Base-by-base conservation (phyloP, 2,797 vertebrate species). In the Gymnocypris eckloni region DNA sequence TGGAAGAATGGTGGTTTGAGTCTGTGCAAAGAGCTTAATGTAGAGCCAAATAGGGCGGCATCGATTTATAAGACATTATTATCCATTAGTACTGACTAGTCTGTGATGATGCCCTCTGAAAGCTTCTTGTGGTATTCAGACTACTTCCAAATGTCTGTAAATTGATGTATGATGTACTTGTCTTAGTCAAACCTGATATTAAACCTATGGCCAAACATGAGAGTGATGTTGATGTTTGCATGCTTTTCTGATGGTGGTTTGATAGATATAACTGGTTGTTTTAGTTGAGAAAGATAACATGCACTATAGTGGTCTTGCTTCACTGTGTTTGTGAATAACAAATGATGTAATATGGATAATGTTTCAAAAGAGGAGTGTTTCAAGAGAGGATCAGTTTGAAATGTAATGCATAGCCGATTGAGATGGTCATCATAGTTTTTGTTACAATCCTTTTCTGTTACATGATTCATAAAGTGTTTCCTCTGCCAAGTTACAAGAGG, bases 401-500 rank as follows among this genome's bases (percentile, higher is more conserved):
- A 41, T 61, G 39, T n/a, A 64, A 18, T 41, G 37, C 22, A 43
- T 79, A 43, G 39, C n/a, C 20, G 56, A 81, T 41, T 83, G 18
- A 39, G 66, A 64, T 25, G 56, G 54, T 83, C 41, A 25, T 69
- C 48, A 77, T 69, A 22, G 25, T 28, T 43, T 83, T 48, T 75
- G 25, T 48, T 75, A 54, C 39, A 59, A 4, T 43, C 3, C 5
- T 77, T 67, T 59, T 41, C 48, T 84, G 52, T 45, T 43, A 13
- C 20, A 70, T 37, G 67, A 59, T 71, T 48, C 75, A 79, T 33
- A 25, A 82, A 54, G 82, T 18, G 75, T 79, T 84, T 79, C 25
- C 50, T 52, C 52, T 56, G 66, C 75, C 76, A 79, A 85, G 66
- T 45, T 45, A 70, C 48, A 84, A 84, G 37, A 79, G 66, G 64